phyloP scores from a whole-genome alignment of 2,888 invertebrate species.

The Thysanoteuthis rhombus region DNA sequence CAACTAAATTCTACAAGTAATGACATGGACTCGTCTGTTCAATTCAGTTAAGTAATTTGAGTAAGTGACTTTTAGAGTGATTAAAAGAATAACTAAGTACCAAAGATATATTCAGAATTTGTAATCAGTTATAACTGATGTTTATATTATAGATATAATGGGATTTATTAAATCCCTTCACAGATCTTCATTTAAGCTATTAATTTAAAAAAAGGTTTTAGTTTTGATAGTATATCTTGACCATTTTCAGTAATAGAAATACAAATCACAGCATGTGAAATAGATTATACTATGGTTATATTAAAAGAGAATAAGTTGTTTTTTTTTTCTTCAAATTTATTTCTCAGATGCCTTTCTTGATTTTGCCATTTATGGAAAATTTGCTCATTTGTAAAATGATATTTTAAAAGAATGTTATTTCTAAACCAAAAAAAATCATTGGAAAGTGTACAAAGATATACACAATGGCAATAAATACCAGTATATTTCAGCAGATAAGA shows the following conservation, averaged over 20 bases:
- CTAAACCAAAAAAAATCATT: neutral
- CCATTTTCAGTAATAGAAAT: too few species aligned
- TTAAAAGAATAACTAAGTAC: neutral
- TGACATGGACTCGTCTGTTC: neutral
- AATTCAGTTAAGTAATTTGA: neutral
- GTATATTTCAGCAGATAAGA: too few species aligned
- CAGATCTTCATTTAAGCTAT: too few species aligned
- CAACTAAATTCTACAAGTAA: neutral
- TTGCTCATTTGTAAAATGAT: neutral
- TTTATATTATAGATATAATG: neutral
- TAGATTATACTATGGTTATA: too few species aligned
- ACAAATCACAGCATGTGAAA: too few species aligned
- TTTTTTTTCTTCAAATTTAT: neutral
- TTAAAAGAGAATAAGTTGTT: too few species aligned
- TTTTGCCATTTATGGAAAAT: neutral
- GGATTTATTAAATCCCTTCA: neutral
- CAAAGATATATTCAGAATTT: neutral
- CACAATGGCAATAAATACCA: neutral
- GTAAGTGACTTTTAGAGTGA: neutral
- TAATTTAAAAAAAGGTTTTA: too few species aligned
- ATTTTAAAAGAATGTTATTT: neutral
- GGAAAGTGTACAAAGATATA: neutral
- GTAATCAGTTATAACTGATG: neutral
- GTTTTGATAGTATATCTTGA: too few species aligned
- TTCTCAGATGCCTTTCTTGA: neutral